Evolutionary conservation across 2,797 vertebrate species (phyloP), one percentile per base, ranked within the genome.

Genomic region (Gymnothorax reevesii): DNA sequence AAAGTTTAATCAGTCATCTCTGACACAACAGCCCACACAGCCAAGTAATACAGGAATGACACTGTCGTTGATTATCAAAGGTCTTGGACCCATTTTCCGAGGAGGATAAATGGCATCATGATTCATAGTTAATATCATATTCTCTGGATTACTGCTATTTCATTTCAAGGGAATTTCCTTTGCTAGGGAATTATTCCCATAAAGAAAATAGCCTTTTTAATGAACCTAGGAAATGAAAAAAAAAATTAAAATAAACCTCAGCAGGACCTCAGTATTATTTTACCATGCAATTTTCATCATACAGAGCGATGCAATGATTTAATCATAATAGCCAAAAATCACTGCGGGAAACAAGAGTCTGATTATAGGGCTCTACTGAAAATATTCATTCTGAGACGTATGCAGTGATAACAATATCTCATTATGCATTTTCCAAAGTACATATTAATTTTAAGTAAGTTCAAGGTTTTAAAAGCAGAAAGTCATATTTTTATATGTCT

Each of bases 1-100:
- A 25, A n/a, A 82, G 52, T 57, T 82, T 57, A 82, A 55, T 57
- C 80, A 82, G 15, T 82, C 25, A 49, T 82, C 52, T 57, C 17
- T 2, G 52, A 57, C 13, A 20, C 80, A 7, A 20, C 25, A 55
- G 22, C 6, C 22, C 80, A 42, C 22, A 82, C 55, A 82, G 80
- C 80, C 80, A 55, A 55, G 12, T 82, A 0, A 82, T 82, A 57
- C 54, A 25, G 15, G 55, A 55, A 57, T 52, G 52, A 27, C 80
- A 83, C 8, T 59, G 80, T 25, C 57, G 49, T 54, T n/a, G 49
- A 82, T 55, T 17, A 71, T 33, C 33, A 77, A 17, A 17, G 42
- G 13, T 15, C 4, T 77, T 66, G 15, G 42, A 52, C 33, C 42
- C 33, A 42, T 42, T 42, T 42, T 42, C 33, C 33, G 33, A 49